These are phyloP conservation scores for Megalonaias nervosa DNA, from an alignment of 1,140 invertebrate species.

Conservation along the genomic window DNA sequence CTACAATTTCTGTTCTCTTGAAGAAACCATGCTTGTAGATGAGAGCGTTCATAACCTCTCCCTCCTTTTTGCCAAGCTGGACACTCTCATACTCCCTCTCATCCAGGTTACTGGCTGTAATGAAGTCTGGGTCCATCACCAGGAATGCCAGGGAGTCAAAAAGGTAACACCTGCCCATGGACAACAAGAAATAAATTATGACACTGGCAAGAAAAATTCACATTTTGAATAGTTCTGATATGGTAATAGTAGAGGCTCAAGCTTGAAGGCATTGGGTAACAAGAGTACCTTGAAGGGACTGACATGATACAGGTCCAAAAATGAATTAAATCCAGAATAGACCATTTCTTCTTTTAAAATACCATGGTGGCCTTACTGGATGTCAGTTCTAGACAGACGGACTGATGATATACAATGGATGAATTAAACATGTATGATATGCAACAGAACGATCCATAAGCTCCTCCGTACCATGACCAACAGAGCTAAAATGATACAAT, in stretches of 20 bases:
- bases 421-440: too few relatives aligned
- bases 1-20: constrained; percentile 64
- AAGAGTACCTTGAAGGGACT: neutral
- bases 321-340: too few relatives aligned
- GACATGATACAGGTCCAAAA: neutral
- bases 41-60: constrained; percentile 73
- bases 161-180: constrained; percentile 68
- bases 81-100: constrained; percentile 69
- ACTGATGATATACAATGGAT: too few relatives aligned
- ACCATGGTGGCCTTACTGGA: too few relatives aligned
- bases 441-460: too few relatives aligned
- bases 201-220: neutral
- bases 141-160: constrained; percentile 71
- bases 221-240: neutral
- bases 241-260: neutral
- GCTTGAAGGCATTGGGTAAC: neutral
- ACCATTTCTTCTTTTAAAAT: too few relatives aligned
- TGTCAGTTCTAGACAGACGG: too few relatives aligned
- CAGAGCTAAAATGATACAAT: too few relatives aligned
- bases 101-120: constrained; percentile 67
- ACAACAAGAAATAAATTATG: constrained; percentile 2
- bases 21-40: constrained; percentile 72
- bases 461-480: too few relatives aligned
- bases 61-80: constrained; percentile 70
- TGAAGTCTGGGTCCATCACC: constrained; percentile 71